Base-by-base conservation (phyloP, 1,140 invertebrate species). In the Diachasmimorpha longicaudata region DNA sequence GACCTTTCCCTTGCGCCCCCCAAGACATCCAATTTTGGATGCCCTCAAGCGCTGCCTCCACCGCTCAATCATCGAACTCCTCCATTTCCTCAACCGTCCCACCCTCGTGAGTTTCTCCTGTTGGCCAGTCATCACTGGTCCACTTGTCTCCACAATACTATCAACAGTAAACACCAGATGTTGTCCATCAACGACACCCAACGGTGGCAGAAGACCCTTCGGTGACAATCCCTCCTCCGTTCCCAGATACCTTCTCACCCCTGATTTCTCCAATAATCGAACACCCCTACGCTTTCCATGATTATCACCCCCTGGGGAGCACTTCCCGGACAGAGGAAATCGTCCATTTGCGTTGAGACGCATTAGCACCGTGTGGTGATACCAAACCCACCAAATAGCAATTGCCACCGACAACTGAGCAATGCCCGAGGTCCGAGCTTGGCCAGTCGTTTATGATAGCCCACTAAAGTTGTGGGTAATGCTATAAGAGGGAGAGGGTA, bases 391-490 rank as follows among this genome's bases (percentile, higher is more conserved):
- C 58, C 58, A 63, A 63, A 63, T 63, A 52, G 58, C 21, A 63
- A 63, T 63, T 63, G 58, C 58, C 21, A 23, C 31, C 6, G 23
- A 21, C 21, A 63, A 63, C 58, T 63, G 58, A 63, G 58, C 58
- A 63, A 63, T 63, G 13, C 25, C 80, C 83, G 79, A 78, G 82
- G 81, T 83, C 80, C 71, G 79, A 81, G 81, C 83, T 85, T 85
- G 83, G 85, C 80, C 82, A 84, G 81, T 80, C 79, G 16, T 69
- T n/a, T 70, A 74, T 31, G 23, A 63, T 63, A 63, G 6, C 58
- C 58, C 19, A 14, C 58, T 31, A 63, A 63, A 63, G 21, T 63
- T 23, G 19, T 4, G 1, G 10, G 11, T 31, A 63, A 63, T 63
- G 23, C 58, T 13, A 83, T 82, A 77, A 77, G 79, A 63, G 78